phyloP scores from a whole-genome alignment of 1,140 invertebrate species.

The Thalassaphorura encarpata region DNA sequence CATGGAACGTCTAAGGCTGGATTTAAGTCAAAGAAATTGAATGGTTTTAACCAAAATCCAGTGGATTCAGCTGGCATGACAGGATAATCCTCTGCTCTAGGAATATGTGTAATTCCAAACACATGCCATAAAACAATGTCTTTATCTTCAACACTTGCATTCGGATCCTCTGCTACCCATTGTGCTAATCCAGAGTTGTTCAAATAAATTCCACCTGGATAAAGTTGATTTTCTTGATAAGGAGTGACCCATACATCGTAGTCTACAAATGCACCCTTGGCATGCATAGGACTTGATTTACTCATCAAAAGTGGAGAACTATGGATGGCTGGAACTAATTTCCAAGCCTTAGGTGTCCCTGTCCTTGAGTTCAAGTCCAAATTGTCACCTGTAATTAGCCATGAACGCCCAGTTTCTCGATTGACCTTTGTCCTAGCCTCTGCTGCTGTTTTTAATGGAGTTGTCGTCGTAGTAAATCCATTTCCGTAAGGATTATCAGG shows the following conservation, averaged over 20 bases:
- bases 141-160: neutral
- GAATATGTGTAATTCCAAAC: neutral
- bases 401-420: neutral
- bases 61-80: neutral
- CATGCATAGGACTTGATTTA: neutral
- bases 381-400: neutral
- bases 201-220: neutral
- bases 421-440: neutral
- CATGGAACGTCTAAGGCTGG: too few species aligned
- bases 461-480: neutral
- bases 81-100: constrained; percentile 2
- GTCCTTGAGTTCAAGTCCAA: neutral
- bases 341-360: neutral
- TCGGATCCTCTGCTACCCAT: neutral
- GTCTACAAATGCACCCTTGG: neutral
- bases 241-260: neutral
- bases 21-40: constrained; percentile 6
- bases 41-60: neutral
- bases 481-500: neutral
- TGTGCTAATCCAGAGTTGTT: neutral
- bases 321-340: neutral
- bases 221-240: neutral
- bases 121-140: constrained; percentile 1
- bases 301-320: neutral
- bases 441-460: neutral